These are phyloP conservation scores for Hermodice carunculata DNA, from an alignment of 2,888 invertebrate species.

Conservation along the genomic window DNA sequence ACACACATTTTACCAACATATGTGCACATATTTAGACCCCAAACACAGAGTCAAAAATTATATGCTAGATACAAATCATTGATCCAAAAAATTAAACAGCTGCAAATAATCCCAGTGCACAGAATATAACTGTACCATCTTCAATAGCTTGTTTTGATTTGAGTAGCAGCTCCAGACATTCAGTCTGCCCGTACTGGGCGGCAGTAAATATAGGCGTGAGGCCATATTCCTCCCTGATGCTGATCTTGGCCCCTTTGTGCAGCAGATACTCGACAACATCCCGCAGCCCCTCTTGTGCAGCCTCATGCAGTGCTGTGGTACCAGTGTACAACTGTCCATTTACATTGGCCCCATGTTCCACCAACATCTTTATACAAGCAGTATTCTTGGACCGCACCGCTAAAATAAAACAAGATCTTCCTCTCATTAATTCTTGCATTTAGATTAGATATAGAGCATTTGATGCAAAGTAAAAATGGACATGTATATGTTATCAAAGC, in stretches of 20 bases:
- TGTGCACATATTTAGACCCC: no score
- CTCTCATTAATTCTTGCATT: background rate
- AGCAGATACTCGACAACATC: slow-evolving; percentile 45
- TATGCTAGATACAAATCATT: no score
- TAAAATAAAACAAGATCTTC: slow-evolving; percentile 33
- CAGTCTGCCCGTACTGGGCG: slow-evolving; percentile 60
- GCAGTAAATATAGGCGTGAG: slow-evolving; percentile 67
- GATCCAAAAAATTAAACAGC: no score
- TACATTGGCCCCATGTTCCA: slow-evolving; percentile 53
- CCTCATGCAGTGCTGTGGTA: slow-evolving; percentile 57
- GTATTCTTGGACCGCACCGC: slow-evolving; percentile 45
- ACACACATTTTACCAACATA: no score
- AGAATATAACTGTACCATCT: no score
- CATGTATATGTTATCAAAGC: no score
- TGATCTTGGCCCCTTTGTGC: slow-evolving; percentile 50
- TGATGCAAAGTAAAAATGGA: no score
- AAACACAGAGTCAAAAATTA: no score
- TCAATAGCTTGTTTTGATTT: no score
- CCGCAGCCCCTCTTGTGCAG: slow-evolving; percentile 46
- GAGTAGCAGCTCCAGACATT: slow-evolving; percentile 58
- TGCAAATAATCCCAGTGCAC: no score
- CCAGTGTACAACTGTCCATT: slow-evolving; percentile 54
- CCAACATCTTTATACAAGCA: slow-evolving; percentile 50
- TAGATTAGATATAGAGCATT: no score
- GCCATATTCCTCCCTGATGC: slow-evolving; percentile 50